These are phyloP conservation scores for Brachionus manjavacas DNA, from an alignment of 1,140 invertebrate species.

Conservation along the genomic window DNA sequence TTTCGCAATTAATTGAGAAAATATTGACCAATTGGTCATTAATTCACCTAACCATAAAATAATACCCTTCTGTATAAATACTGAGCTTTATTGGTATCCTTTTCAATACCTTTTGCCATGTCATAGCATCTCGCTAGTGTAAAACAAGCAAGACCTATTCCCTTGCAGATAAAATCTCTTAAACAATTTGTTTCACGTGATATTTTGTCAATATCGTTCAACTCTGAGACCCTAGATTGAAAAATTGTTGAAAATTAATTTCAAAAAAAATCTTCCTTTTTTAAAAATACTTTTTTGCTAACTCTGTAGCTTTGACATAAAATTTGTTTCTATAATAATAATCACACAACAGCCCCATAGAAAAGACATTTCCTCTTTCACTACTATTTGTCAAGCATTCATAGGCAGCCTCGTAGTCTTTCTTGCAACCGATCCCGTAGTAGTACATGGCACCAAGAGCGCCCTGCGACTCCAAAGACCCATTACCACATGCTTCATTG, in stretches of 20 bases:
- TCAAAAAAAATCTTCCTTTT: too few relatives aligned
- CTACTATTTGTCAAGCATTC: conserved; percentile 54
- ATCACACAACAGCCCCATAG: conserved; percentile 54
- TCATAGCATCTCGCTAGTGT: conserved; percentile 54
- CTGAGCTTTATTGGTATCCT: conserved; percentile 48
- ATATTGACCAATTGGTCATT: too few relatives aligned
- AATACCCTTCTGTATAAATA: conserved; percentile 54
- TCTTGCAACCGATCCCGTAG: conserved; percentile 52
- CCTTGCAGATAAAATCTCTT: conserved; percentile 51
- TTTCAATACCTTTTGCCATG: conserved; percentile 49
- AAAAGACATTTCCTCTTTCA: conserved; percentile 57
- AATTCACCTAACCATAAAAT: not conserved
- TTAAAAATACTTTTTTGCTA: conserved; percentile 57
- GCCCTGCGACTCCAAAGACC: conserved; percentile 57
- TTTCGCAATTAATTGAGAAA: too few relatives aligned
- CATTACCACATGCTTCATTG: conserved; percentile 57
- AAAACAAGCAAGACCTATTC: conserved; percentile 54
- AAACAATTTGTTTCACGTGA: conserved; percentile 53
- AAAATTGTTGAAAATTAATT: not conserved
- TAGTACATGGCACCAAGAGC: conserved; percentile 57
- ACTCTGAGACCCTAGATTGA: conserved; percentile 48
- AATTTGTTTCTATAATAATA: conserved; percentile 55
- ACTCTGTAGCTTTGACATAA: conserved; percentile 54
- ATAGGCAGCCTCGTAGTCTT: conserved; percentile 49
- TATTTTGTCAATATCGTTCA: conserved; percentile 49